Percentiles rank a stretch among this genome's conserved stretches.
Conservation (phyloP, 2,888 invertebrate species). For the Malthinus flaveolus region DNA sequence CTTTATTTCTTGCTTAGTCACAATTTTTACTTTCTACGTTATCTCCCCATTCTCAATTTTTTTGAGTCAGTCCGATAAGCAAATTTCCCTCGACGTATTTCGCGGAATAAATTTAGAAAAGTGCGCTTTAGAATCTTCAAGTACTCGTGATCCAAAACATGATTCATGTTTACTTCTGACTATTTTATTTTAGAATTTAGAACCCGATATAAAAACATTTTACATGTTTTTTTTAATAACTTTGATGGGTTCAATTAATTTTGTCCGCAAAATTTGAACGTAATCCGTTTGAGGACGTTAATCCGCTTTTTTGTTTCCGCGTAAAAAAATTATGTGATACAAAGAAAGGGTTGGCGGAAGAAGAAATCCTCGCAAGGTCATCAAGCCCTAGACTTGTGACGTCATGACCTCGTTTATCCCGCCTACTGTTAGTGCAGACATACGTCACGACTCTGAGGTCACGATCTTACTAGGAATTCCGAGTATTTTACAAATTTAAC, state of each 20-base stretch:
- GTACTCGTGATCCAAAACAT: neutral
- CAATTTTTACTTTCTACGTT: constrained; percentile 1
- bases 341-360: constrained; percentile 10
- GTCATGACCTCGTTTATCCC: constrained; percentile 28
- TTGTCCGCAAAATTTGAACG: no score
- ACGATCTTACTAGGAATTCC: constrained; percentile 16
- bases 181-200: no score
- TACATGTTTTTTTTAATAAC: no score
- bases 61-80: no score
- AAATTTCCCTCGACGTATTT: no score
- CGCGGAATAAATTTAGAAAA: neutral
- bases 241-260: no score
- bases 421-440: constrained; percentile 16
- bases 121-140: neutral
- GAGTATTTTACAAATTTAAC: constrained; percentile 14
- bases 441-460: constrained; percentile 23
- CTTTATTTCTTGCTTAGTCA: constrained; percentile 25
- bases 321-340: neutral
- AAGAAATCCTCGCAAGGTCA: constrained; percentile 25
- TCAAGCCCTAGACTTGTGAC: constrained; percentile 23
- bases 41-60: no score
- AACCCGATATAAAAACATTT: no score
- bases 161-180: neutral
- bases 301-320: neutral
- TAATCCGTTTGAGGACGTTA: no score